phyloP scores from a whole-genome alignment of 1,140 invertebrate genomes.

The Meloidogyne chitwoodi region DNA sequence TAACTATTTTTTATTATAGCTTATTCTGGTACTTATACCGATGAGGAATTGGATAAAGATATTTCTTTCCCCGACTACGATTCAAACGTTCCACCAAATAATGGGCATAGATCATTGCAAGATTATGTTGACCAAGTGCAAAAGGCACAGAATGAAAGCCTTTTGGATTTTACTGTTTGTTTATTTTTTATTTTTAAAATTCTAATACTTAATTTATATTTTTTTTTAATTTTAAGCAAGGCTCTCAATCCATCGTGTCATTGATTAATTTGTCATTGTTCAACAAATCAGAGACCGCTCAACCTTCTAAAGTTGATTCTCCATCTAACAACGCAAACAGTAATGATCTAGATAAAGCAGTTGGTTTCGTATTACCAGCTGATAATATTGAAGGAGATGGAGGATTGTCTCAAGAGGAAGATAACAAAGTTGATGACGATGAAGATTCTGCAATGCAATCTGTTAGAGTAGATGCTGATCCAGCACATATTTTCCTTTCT shows the following conservation, averaged over 20 bases:
- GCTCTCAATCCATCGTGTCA: conserved; percentile 53
- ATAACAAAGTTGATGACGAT: conserved; percentile 19
- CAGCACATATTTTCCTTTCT: conserved; percentile 47
- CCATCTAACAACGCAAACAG: neutral
- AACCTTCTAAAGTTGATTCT: neutral
- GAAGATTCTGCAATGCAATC: conserved; percentile 24
- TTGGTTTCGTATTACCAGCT: neutral
- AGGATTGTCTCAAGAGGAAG: conserved; percentile 13
- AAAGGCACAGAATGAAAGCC: conserved; percentile 36
- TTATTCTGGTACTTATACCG: conserved; percentile 51
- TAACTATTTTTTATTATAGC: conserved; percentile 31
- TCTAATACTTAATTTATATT: neutral
- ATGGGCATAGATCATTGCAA: conserved; percentile 47
- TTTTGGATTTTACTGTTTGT: conserved; percentile 36
- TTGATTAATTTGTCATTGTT: conserved; percentile 42
- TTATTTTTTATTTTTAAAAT: neutral
- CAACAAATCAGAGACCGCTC: neutral
- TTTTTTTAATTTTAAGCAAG: conserved; percentile 31
- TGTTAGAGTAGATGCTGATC: conserved; percentile 49
- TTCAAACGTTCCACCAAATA: neutral
- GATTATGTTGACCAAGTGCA: conserved; percentile 56
- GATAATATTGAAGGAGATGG: conserved; percentile 1
- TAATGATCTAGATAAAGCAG: conserved; percentile 6
- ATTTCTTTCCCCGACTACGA: conserved; percentile 8
- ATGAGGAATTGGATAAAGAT: conserved; percentile 32